Evolutionary conservation across 2,113 vertebrate genomes (phyloP).

Genomic region (Motacilla tschutschensis): DNA sequence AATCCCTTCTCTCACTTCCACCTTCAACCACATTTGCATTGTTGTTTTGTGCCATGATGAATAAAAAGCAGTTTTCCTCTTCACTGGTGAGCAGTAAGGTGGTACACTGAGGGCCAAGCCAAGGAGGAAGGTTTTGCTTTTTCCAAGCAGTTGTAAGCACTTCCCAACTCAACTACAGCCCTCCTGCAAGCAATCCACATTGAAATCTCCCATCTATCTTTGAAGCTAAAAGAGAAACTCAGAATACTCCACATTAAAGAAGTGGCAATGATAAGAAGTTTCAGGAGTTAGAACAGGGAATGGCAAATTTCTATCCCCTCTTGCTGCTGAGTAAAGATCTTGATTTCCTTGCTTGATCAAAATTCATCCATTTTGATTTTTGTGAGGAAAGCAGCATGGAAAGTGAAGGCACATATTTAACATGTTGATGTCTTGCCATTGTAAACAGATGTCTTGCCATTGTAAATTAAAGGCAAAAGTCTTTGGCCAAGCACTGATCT

Average conservation of each 20-base stretch:
- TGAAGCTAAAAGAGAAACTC: neutral
- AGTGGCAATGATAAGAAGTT: neutral
- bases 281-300: neutral
- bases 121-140: neutral
- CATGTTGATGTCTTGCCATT: neutral
- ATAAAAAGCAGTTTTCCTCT: neutral
- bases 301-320: neutral
- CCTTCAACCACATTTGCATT: neutral
- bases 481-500: neutral
- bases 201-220: neutral
- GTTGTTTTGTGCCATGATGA: rapidly evolving
- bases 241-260: neutral
- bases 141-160: neutral
- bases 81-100: neutral
- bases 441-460: neutral
- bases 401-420: neutral
- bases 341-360: neutral
- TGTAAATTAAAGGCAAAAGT: neutral
- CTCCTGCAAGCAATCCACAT: neutral
- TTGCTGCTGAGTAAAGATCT: neutral
- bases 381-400: neutral
- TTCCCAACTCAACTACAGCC: neutral
- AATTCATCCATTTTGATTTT: neutral
- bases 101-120: neutral
- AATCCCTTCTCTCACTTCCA: neutral